Base-by-base conservation (phyloP, 2,888 invertebrate species). In the Tenthredo mesomela region DNA sequence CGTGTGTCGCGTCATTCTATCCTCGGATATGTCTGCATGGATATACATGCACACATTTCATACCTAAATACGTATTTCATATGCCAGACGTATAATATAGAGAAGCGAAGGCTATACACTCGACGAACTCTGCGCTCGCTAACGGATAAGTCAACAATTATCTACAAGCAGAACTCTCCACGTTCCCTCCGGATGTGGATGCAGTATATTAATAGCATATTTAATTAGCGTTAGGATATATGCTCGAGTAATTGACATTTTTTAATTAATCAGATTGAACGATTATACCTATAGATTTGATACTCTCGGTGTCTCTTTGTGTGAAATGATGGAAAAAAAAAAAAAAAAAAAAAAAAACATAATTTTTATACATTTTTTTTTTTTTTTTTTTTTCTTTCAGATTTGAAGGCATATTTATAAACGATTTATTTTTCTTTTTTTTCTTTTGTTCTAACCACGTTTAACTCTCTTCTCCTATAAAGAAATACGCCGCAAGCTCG, bases 1-100 rank as follows among this genome's bases (percentile, higher is more conserved):
- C 82, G 82, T 82, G 82, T 82, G 29, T 61, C 67, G 70, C 47
- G 12, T 54, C 77, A 50, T 84, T 87, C 77, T 85, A 40, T 85
- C n/a, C 78, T 65, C 82, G 43, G 50, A 43, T 21, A 67, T 67
- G 70, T 73, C 77, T 71, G 61, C 21, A 82, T 58, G 65, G 58
- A 43, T 29, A 43, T 29, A 47, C 5, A 61, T 65, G 25, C n/a
- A 71, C 1, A 37, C 9, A 71, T n/a, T 71, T 71, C n/a, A 71
- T 21, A 25, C 61, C 10, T 61, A 7, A 0, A 61, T 25, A 61
- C 18, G 37, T 37, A 50, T n/a, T 50, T 6, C 61, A 25, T 25
- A 61, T 33, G 33, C 12, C 67, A 33, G 15, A 73, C 43, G 73
- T 73, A 47, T 43, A 43, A 25, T 43, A 40, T 73, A 54, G 40